A percentile compares a stretch with the other conserved stretches of the same genome.
Conservation (phyloP, 1,140 invertebrate genomes). For the Hetaerina americana region DNA sequence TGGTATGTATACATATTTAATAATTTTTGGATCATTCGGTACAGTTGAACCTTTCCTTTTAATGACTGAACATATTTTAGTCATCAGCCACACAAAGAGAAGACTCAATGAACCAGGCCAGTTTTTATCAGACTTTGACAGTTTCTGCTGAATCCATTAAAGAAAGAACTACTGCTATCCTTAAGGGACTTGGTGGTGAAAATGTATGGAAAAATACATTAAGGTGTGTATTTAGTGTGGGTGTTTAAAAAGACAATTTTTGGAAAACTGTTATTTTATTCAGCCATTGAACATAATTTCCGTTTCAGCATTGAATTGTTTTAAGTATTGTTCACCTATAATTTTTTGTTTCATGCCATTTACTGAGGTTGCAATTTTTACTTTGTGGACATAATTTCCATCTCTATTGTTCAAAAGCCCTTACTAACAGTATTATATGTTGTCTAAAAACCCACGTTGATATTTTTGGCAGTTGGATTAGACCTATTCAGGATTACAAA, state of each 20-base stretch:
- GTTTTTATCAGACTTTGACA: background rate
- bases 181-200: background rate
- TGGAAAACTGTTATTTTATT: no score
- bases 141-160: background rate
- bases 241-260: no score
- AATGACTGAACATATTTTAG: background rate
- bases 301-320: no score
- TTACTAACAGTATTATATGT: no score
- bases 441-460: no score
- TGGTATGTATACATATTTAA: background rate
- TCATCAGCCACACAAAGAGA: background rate
- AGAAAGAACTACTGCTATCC: background rate
- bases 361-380: no score
- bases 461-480: background rate
- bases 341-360: no score
- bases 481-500: background rate
- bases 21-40: background rate
- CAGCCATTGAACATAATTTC: no score
- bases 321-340: no score
- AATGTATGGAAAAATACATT: background rate
- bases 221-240: no score
- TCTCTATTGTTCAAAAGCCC: no score
- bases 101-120: background rate
- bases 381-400: no score
- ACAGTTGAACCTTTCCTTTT: background rate